Base-by-base conservation (phyloP, 37 sponge, comb jelly and placozoan species). In the Oopsacas minuta region DNA sequence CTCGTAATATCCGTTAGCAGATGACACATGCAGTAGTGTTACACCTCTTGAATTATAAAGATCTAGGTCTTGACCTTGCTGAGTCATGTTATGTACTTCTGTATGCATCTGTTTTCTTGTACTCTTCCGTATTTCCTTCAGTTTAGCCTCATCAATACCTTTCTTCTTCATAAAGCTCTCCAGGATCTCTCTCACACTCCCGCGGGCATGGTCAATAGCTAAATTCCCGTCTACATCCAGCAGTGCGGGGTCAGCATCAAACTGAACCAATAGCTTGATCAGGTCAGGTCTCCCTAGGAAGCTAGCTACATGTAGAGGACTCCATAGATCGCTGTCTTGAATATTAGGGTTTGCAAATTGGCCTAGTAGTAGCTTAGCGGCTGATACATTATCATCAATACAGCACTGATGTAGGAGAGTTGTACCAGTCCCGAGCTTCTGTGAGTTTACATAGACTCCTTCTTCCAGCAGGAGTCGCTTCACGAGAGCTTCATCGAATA, bases 161-260 rank as follows among this genome's bases (percentile, higher is more conserved):
- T 42, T 53, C 25, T 75, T 38, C 30, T 23, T 85, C 94, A 94
- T 94, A 52, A 88, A 38, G 3, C 85, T 36, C 12, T 38, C 28
- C 5, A 94, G 85, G 0, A 90, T 22, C 0, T 36, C 39, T 35
- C 23, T 53, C 0, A 88, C 81, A 23, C 51, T 75, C 12, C 42
- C 83, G 38, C 32, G 46, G 5, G 91, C 83, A 36, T 84, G 85
- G 82, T 94, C 94, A 34, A 83, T 84, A 35, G 94, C 85, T 53
- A 94, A 88, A 85, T 91, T 91, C 8, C 90, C 90, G 86, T 94
- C 94, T 36, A 90, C 88, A 84, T 94, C 90, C 35, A 94, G 83
- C 35, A 86, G 42, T 15, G 82, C 39, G 32, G 82, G 81, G 39
- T 91, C 90, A 0, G 91, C 93, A 39, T 75, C 81, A 75, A 84